Percentiles rank a stretch among this genome's conserved stretches.
These are phyloP conservation scores for Ophion ventricosus DNA, from an alignment of 2,888 invertebrate genomes.

Conservation along the genomic window DNA sequence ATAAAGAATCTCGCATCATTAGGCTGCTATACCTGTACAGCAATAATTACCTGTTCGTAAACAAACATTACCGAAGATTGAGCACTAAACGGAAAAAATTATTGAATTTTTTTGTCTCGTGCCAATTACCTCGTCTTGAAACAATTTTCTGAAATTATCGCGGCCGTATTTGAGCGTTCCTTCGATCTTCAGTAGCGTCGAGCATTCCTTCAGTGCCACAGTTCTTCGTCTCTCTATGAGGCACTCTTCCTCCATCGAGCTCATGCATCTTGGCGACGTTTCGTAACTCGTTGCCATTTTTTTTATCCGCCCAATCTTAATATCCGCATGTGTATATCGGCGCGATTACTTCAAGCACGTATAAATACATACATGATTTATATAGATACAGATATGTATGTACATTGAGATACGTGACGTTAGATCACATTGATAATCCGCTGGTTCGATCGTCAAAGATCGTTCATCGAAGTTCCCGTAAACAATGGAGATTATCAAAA, in stretches of 20 bases:
- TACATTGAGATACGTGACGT: no score
- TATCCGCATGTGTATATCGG: slow-evolving; percentile 23
- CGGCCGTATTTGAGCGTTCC: slow-evolving; percentile 85
- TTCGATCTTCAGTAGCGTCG: slow-evolving; percentile 87
- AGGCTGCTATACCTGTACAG: no score
- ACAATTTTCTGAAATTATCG: slow-evolving; percentile 87
- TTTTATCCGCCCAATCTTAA: background rate
- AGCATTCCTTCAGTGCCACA: slow-evolving; percentile 87
- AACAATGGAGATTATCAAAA: no score
- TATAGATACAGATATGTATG: background rate
- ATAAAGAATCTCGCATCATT: no score
- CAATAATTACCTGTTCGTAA: no score
- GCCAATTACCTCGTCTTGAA: slow-evolving; percentile 87
- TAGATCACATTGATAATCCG: no score
- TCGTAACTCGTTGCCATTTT: slow-evolving; percentile 68
- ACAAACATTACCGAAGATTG: background rate
- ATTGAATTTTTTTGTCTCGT: background rate
- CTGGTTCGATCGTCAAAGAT: no score
- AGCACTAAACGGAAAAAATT: background rate
- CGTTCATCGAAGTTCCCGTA: no score
- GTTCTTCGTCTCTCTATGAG: slow-evolving; percentile 86
- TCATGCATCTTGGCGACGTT: slow-evolving; percentile 82
- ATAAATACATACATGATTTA: background rate
- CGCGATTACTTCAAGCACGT: background rate
- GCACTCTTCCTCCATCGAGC: slow-evolving; percentile 89